phyloP scores from a whole-genome alignment of 2,113 vertebrate genomes.

The Tonatia bakeri region DNA sequence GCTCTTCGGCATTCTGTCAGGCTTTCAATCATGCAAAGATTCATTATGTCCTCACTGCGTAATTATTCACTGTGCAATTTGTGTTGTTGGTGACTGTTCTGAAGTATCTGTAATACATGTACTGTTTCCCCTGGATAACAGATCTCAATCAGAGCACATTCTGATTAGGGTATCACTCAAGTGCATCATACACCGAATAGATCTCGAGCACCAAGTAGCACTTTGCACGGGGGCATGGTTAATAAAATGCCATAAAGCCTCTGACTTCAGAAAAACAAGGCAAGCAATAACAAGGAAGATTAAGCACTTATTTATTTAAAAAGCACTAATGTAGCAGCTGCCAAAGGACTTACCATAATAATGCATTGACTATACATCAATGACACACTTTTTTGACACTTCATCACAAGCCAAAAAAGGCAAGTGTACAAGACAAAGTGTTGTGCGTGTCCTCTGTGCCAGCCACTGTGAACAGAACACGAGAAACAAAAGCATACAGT shows the following conservation, averaged over 20 bases:
- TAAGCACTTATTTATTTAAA: neutral
- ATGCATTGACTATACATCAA: neutral
- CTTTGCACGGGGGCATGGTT: neutral
- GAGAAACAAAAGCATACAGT: neutral
- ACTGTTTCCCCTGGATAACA: constrained; percentile 49
- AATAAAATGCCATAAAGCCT: neutral
- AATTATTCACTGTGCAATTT: constrained; percentile 56
- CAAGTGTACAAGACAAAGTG: neutral
- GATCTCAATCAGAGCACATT: neutral
- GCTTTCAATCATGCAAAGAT: constrained; percentile 37
- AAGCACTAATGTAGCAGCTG: neutral
- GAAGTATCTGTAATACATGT: constrained; percentile 45
- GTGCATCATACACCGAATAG: constrained; percentile 20
- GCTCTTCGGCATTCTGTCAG: neutral
- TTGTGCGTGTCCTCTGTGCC: neutral
- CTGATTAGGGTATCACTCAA: constrained; percentile 43
- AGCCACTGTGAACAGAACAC: neutral
- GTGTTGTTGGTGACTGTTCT: constrained; percentile 20
- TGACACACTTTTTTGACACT: neutral
- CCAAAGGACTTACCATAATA: neutral
- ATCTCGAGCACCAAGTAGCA: neutral
- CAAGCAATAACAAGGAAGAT: neutral
- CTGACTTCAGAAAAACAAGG: neutral
- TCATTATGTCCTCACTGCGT: neutral
- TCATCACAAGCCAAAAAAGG: neutral